A percentile compares a stretch with the other conserved stretches of the same genome.
Conservation (phyloP, 2,113 vertebrate species). For the Ceyx margarethae region DNA sequence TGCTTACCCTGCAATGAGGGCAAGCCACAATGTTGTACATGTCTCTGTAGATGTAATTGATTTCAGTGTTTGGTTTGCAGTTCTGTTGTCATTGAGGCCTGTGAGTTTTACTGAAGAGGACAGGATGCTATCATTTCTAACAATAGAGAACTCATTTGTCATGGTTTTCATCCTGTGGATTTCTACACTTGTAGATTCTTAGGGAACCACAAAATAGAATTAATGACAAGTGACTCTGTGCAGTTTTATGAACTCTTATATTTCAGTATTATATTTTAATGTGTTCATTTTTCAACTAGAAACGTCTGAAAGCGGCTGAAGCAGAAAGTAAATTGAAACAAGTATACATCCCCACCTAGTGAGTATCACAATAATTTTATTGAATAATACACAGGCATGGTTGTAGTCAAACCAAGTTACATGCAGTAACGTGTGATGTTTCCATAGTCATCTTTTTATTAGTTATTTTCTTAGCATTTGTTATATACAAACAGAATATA, state of each 20-base stretch:
- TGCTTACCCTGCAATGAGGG: neutral
- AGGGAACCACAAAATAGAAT: neutral
- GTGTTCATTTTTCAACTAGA: constrained; percentile 78
- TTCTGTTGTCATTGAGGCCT: neutral
- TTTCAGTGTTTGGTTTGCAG: neutral
- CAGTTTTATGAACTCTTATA: neutral
- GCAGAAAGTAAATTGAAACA: constrained; percentile 98
- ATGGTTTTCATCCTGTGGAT: neutral
- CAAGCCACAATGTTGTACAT: neutral
- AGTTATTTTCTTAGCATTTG: neutral
- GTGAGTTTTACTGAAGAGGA: neutral
- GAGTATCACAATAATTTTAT: constrained; percentile 75
- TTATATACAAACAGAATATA: neutral
- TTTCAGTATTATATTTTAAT: constrained; percentile 24
- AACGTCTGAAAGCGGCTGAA: constrained; percentile 96
- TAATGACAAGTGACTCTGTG: neutral
- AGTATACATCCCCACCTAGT: constrained; percentile 99
- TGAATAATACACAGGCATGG: neutral
- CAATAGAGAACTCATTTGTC: neutral
- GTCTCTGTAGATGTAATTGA: neutral
- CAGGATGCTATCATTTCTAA: neutral
- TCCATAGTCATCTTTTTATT: neutral
- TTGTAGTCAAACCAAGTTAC: neutral
- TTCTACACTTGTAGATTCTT: neutral
- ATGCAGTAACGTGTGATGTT: neutral